Evolutionary conservation across 2,888 invertebrate species (phyloP), one percentile per base, ranked within the genome.

Genomic region (Drosophila mayaguana): DNA sequence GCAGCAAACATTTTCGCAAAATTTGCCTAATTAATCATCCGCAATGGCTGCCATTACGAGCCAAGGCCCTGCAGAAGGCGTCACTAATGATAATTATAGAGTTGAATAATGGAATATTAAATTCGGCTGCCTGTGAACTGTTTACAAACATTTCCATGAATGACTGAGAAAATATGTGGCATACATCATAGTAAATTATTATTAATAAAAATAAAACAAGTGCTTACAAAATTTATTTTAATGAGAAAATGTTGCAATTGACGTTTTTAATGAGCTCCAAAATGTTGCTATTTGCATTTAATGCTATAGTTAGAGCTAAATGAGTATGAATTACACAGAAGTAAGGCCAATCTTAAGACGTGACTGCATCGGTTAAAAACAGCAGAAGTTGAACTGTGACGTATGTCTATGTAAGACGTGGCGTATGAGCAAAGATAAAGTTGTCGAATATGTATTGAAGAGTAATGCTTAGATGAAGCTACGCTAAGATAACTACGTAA

Each of bases 11-110:
- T 60, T 57, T 75, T 80, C 75, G 78, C 86, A 80, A 83, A 83
- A 72, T 74, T 73, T 59, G 53, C 65, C 69, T 82, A 86, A 85
- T 85, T 86, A 85, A 85, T 85, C 88, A 85, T 80, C 50, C 72
- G 53, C 75, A 78, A 75, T 75, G 78, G 68, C 54, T 45, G 72
- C 60, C 78, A 78, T 75, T 67, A 72, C 57, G 36, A 42, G 53
- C 54, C 72, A 78, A 80, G 75, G 81, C 56, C 69, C 50, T 56
- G 53, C 69, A 67, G 78, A 67, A 75, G 78, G 78, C 78, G 78
- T 63, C 77, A 51, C 63, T 71, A 78, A 78, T 78, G 71, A 62
- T 64, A 78, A 78, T 77, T 74, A 78, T 75, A 53, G 57, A 78
- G 64, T 65, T 78, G 60, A 70, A 50, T 70, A 59, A 46, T 72